A percentile compares a stretch with the other conserved stretches of the same genome.
phyloP scores from a whole-genome alignment of 2,888 invertebrate genomes.

The Nomada ruficornis region DNA sequence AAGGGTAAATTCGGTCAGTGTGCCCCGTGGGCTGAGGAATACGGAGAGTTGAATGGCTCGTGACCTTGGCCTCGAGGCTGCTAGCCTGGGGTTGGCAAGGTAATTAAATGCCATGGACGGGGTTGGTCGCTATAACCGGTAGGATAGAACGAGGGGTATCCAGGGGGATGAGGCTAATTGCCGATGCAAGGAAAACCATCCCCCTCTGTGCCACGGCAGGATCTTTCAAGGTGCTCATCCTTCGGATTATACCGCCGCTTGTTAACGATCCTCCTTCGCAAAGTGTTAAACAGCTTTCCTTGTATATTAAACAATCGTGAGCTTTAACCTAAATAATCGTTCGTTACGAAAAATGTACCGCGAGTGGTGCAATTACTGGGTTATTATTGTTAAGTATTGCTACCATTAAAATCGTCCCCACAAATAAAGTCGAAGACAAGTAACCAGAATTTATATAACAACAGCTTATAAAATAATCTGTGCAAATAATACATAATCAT shows the following conservation, averaged over 20 bases:
- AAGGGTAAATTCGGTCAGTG: slow-evolving; percentile 83
- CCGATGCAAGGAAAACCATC: slow-evolving; percentile 81
- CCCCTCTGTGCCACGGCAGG: slow-evolving; percentile 69
- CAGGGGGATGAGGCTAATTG: slow-evolving; percentile 82
- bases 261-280: slow-evolving; percentile 50
- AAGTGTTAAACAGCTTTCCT: background rate
- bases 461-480: too few relatives aligned
- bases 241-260: slow-evolving; percentile 64
- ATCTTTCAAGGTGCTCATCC: slow-evolving; percentile 82
- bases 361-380: too few relatives aligned
- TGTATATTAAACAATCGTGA: too few relatives aligned
- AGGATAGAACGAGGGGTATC: slow-evolving; percentile 80
- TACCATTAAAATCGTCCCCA: too few relatives aligned
- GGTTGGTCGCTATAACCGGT: slow-evolving; percentile 80
- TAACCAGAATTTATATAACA: too few relatives aligned
- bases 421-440: too few relatives aligned
- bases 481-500: too few relatives aligned
- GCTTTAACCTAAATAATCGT: too few relatives aligned
- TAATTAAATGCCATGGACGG: slow-evolving; percentile 83
- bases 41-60: slow-evolving; percentile 82
- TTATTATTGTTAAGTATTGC: too few relatives aligned
- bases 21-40: slow-evolving; percentile 78
- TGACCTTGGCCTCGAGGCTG: slow-evolving; percentile 83
- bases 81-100: slow-evolving; percentile 82
- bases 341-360: too few relatives aligned